Evolutionary conservation across 1,140 invertebrate species (phyloP), one percentile per base, ranked within the genome.

Genomic region (Zaprionus ghesquierei): DNA sequence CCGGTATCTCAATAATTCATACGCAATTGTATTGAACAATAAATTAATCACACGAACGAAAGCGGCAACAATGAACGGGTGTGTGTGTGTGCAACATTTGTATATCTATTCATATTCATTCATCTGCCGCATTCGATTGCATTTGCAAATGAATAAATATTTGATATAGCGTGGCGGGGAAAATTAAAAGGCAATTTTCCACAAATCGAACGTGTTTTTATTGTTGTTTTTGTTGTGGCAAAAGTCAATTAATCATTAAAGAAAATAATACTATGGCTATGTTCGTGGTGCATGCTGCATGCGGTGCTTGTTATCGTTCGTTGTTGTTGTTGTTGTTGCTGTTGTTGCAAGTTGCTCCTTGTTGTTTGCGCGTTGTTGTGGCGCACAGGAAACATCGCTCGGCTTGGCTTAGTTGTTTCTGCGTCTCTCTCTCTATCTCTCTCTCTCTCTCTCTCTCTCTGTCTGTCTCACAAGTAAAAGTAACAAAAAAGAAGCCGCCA

Each of bases 181-280:
- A 82, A 79, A 77, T 69, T 74, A 69, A 74, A 74, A 74, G 58
- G 51, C 66, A 69, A 74, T 74, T 74, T 74, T 70, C 59, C 65
- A 22, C 46, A 81, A 70, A 85, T 86, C 81, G 74, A 86, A 85
- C 81, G 81, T 86, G 81, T 86, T 86, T 84, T 44, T 62, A 6
- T 53, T 53, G 18, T 35, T 78, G 69, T 77, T 72, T 27, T 44
- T 55, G 23, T 23, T 59, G 65, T 15, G 8, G 81, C 81, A 86
- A 86, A 86, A 86, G 81, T 86, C 81, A 86, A 86, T 86, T 86
- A 86, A 86, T 86, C 81, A 86, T 86, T 87, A 81, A 66, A 75
- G 79, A 73, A 69, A 85, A 86, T 75, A 64, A 59, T 51, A 13
- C 53, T 41, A 41, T n/a, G 35, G n/a, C n/a, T 68, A 18, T 75